Evolutionary conservation across 2,113 vertebrate species (phyloP).

Genomic region (Xiphophorus hellerii): DNA sequence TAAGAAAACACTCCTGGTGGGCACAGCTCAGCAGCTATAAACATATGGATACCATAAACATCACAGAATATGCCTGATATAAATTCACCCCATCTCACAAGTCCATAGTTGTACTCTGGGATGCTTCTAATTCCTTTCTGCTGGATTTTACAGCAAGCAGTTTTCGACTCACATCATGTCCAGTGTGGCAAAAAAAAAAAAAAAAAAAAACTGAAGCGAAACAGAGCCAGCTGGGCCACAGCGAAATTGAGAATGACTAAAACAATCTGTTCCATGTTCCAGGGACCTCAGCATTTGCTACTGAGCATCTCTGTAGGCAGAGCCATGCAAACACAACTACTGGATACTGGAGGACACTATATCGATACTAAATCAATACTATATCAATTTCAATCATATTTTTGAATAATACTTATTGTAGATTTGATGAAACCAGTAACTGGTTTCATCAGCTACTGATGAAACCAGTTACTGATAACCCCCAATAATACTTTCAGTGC

Average conservation of each 20-base stretch:
- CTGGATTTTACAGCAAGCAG: slow-evolving; percentile 60
- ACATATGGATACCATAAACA: slow-evolving; percentile 63
- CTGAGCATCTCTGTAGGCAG: neutral
- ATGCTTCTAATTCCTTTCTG: slow-evolving; percentile 55
- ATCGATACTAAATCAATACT: too few relatives aligned
- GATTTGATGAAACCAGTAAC: too few relatives aligned
- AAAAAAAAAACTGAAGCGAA: slow-evolving; percentile 9
- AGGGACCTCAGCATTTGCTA: slow-evolving; percentile 44
- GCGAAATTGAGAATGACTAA: slow-evolving; percentile 46
- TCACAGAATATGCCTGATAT: slow-evolving; percentile 56
- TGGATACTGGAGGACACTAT: too few relatives aligned
- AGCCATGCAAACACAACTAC: neutral
- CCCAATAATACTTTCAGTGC: too few relatives aligned
- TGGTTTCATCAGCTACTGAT: too few relatives aligned
- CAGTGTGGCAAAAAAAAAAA: slow-evolving; percentile 37
- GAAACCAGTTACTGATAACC: too few relatives aligned
- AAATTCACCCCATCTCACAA: slow-evolving; percentile 64
- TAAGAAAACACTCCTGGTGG: slow-evolving; percentile 39
- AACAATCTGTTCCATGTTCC: slow-evolving; percentile 58
- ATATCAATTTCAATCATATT: too few relatives aligned
- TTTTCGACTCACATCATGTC: slow-evolving; percentile 46
- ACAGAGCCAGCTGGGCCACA: slow-evolving; percentile 32
- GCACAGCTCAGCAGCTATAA: slow-evolving; percentile 60
- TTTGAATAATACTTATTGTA: too few relatives aligned
- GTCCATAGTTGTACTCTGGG: slow-evolving; percentile 31